Base-by-base conservation (phyloP, 1,140 invertebrate species). In the Drosophila paulistorum region DNA sequence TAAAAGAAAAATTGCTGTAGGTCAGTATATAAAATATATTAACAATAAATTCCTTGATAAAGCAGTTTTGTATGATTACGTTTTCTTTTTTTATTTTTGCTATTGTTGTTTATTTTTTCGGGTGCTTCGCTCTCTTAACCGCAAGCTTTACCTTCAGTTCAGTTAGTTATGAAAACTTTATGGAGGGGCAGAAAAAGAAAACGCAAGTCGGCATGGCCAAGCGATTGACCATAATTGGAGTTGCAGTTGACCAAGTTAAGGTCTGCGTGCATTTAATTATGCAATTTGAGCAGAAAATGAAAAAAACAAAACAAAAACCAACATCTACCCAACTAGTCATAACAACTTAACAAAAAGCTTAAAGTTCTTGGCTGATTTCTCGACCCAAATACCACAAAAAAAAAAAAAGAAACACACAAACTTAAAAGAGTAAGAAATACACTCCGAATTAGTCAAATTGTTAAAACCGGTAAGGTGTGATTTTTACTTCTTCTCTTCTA, bases 181-280 rank as follows among this genome's bases (percentile, higher is more conserved):
- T 6, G 23, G 17, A 20, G 14, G 14, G 14, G 14, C 45, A 17
- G 58, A 30, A 35, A 61, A 73, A 76, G 77, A 78, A 71, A 89
- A 89, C 70, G 83, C 71, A 69, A 68, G 45, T 51, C 42, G 61
- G 69, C 86, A 81, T 76, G 77, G 81, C 75, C 83, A 83, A 84
- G 45, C 64, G 61, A 74, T 48, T 84, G 80, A 74, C 80, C 83
- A 89, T 89, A 87, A 89, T 87, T 79, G 75, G 66, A 77, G 80
- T 84, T 83, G 84, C 75, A 62, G 35, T 72, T 72, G 63, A 66
- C 69, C 66, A 73, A 58, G 74, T 74, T 78, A 73, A 87, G 84
- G 84, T 87, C 84, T 87, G 84, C 84, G 84, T 89, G 84, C 84
- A 80, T 89, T 87, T 87, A 87, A 87, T 87, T 87, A 89, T 89